These are phyloP conservation scores for Protomyctophum bolini DNA, from an alignment of 2,113 vertebrate species.

Conservation along the genomic window DNA sequence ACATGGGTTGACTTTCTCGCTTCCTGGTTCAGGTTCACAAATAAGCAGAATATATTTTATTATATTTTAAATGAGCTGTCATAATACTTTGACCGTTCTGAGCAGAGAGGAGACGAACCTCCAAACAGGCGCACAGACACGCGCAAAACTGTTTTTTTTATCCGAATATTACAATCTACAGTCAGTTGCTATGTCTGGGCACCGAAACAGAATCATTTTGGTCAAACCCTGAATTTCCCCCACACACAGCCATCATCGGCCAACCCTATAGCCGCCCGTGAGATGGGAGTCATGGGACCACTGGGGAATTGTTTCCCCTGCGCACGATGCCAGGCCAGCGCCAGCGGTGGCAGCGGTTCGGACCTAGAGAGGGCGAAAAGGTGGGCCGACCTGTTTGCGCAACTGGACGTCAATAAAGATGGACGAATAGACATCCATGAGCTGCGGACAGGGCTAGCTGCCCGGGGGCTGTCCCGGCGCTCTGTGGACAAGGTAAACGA, in stretches of 20 bases:
- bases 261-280: slow-evolving; percentile 9
- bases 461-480: slow-evolving; percentile 71
- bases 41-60: neutral
- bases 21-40: slow-evolving; percentile 62
- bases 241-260: slow-evolving; percentile 9
- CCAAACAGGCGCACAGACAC: too few species aligned
- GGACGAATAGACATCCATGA: slow-evolving; percentile 86
- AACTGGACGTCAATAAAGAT: slow-evolving; percentile 89
- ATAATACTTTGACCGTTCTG: too few species aligned
- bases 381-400: slow-evolving; percentile 85
- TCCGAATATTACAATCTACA: too few species aligned
- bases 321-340: slow-evolving; percentile 67
- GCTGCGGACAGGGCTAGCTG: slow-evolving; percentile 82
- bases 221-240: neutral
- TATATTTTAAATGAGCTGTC: too few species aligned
- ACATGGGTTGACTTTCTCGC: slow-evolving; percentile 6
- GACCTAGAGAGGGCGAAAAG: slow-evolving; percentile 77
- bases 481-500: slow-evolving; percentile 73
- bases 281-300: slow-evolving; percentile 46
- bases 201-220: neutral
- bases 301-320: slow-evolving; percentile 30
- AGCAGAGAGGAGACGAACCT: too few species aligned
- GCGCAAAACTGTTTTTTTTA: too few species aligned
- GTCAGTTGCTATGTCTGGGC: too few species aligned
- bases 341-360: slow-evolving; percentile 12